A percentile compares a stretch with the other conserved stretches of the same genome.
phyloP scores from a whole-genome alignment of 1,140 invertebrate species.

The Colletes gigas region DNA sequence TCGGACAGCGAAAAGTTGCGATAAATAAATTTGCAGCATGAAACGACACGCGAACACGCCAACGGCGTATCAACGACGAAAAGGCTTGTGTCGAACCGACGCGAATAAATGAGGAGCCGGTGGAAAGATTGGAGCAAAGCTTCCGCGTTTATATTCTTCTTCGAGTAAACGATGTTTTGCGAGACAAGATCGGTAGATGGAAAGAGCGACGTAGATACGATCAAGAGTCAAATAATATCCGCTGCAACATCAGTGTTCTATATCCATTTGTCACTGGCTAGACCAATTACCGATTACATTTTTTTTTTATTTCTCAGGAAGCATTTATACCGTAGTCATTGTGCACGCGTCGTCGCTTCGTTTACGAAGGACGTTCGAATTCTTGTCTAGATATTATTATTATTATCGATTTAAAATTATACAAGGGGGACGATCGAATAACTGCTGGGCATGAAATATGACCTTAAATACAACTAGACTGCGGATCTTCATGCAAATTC shows the following conservation, averaged over 20 bases:
- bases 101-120: conserved; percentile 6
- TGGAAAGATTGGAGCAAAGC: background rate
- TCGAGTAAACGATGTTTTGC: background rate
- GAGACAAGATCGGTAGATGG: background rate
- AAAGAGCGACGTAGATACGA: too few relatives aligned
- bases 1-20: conserved; percentile 59
- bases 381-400: too few relatives aligned
- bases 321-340: background rate
- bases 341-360: too few relatives aligned
- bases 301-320: background rate
- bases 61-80: conserved; percentile 76
- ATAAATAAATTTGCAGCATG: conserved; percentile 78
- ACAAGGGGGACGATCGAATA: too few relatives aligned
- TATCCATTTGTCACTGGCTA: too few relatives aligned
- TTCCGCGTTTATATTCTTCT: conserved; percentile 31
- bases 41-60: conserved; percentile 75
- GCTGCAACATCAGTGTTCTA: too few relatives aligned
- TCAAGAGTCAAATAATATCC: too few relatives aligned
- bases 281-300: too few relatives aligned
- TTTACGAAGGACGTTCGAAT: background rate
- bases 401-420: too few relatives aligned
- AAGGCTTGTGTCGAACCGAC: conserved; percentile 12
- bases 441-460: too few relatives aligned
- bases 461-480: too few relatives aligned
- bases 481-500: too few relatives aligned